phyloP scores from a whole-genome alignment of 2,888 invertebrate genomes.

The Thelaira solivaga region DNA sequence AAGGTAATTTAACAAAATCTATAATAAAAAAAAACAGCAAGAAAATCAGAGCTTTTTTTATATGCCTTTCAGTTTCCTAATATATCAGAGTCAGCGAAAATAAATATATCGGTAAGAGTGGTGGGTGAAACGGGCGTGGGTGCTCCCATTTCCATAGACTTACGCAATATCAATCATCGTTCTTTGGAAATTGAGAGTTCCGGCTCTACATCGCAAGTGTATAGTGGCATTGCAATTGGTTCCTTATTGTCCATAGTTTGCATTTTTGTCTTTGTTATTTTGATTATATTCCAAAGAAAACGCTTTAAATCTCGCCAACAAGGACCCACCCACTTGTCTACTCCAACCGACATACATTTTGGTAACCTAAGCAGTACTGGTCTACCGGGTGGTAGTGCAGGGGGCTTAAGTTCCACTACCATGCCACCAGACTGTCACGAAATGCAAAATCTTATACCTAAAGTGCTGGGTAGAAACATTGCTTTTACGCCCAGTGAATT shows the following conservation, averaged over 20 bases:
- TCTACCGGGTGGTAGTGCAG: conserved; percentile 73
- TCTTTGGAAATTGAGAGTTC: conserved; percentile 66
- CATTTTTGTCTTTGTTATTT: conserved; percentile 71
- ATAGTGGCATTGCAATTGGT: conserved; percentile 75
- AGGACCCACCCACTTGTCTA: conserved; percentile 71
- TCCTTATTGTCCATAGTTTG: conserved; percentile 72
- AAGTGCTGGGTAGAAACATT: conserved; percentile 68
- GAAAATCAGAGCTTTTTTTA: background rate
- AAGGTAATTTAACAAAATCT: conserved; percentile 65
- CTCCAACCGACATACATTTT: conserved; percentile 74
- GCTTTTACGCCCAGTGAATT: conserved; percentile 69
- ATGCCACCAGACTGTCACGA: conserved; percentile 75
- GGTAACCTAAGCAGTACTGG: conserved; percentile 72
- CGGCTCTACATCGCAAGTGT: conserved; percentile 69
- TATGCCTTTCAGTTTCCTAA: conserved; percentile 74
- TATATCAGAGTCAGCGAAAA: conserved; percentile 74
- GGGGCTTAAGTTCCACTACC: conserved; percentile 72
- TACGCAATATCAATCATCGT: conserved; percentile 69
- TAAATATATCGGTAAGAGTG: conserved; percentile 76
- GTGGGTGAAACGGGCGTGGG: conserved; percentile 76
- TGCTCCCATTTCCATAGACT: conserved; percentile 74
- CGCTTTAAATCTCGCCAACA: conserved; percentile 73
- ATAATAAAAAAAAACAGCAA: background rate
- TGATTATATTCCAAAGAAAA: conserved; percentile 73
- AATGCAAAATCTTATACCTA: conserved; percentile 77